Evolutionary conservation across 2,888 invertebrate genomes (phyloP).

Genomic region (Rambutsinella grinnellia): DNA sequence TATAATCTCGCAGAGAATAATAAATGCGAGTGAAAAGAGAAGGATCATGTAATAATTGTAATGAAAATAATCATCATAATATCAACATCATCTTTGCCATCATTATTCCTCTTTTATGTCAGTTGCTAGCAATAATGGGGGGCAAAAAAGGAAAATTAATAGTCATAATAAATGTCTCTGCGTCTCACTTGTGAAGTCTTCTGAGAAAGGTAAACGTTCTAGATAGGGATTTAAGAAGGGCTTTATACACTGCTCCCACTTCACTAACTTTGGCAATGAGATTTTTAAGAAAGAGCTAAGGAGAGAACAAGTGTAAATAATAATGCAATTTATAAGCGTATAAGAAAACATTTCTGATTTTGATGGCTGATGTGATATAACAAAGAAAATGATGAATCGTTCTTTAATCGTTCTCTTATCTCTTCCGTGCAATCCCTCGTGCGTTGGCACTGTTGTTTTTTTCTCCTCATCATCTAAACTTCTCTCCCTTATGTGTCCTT

Average conservation of each 20-base stretch:
- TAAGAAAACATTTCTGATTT: background rate
- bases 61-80: conserved; percentile 11
- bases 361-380: conserved; percentile 40
- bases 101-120: background rate
- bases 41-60: conserved; percentile 30
- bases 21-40: too few species aligned
- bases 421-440: conserved; percentile 54
- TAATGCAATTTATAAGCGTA: too few species aligned
- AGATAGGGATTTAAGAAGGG: conserved; percentile 1
- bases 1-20: too few species aligned
- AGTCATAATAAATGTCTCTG: conserved; percentile 36
- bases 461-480: conserved; percentile 7
- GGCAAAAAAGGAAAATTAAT: conserved; percentile 31
- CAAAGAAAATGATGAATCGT: conserved; percentile 59
- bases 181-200: background rate
- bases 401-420: conserved; percentile 63
- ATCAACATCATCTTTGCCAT: conserved; percentile 16
- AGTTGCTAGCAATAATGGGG: background rate
- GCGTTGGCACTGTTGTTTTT: conserved; percentile 28
- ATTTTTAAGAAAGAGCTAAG: too few species aligned
- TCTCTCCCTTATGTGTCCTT: background rate
- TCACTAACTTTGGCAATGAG: too few species aligned
- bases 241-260: too few species aligned
- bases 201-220: too few species aligned
- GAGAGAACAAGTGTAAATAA: too few species aligned